phyloP scores from a whole-genome alignment of 2,888 invertebrate genomes.

The Troides helena region DNA sequence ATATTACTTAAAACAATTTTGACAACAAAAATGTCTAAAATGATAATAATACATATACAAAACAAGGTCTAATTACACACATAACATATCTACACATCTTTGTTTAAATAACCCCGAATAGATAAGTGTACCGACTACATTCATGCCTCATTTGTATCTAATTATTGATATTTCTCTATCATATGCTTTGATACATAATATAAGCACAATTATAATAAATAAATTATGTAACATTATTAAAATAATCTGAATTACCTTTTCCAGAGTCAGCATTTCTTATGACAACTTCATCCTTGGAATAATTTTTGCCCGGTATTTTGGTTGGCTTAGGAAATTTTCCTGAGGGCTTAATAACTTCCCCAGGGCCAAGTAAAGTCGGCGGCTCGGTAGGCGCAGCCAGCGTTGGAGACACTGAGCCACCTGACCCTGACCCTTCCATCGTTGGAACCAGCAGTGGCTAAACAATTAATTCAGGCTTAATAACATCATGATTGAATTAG shows the following conservation, averaged over 20 bases:
- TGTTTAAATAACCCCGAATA: slow-evolving; percentile 46
- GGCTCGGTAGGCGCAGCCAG: slow-evolving; percentile 79
- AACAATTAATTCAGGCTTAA: slow-evolving; percentile 11
- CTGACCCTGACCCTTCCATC: slow-evolving; percentile 75
- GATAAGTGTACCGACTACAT: slow-evolving; percentile 49
- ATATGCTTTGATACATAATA: slow-evolving; percentile 14
- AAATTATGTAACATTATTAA: slow-evolving; percentile 3
- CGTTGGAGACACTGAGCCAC: slow-evolving; percentile 78
- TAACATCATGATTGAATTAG: not conserved
- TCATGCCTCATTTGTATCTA: slow-evolving; percentile 49
- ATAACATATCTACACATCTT: slow-evolving; percentile 41
- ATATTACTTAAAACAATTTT: not conserved
- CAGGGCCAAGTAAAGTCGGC: slow-evolving; percentile 85
- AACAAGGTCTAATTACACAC: slow-evolving; percentile 17
- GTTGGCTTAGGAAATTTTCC: slow-evolving; percentile 94
- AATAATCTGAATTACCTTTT: slow-evolving; percentile 84
- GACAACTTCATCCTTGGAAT: slow-evolving; percentile 96
- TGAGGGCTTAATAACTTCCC: slow-evolving; percentile 92
- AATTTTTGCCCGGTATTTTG: slow-evolving; percentile 94
- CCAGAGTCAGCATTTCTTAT: slow-evolving; percentile 97
- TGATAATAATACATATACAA: not conserved
- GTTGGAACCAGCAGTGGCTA: slow-evolving; percentile 75
- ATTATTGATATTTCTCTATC: slow-evolving; percentile 2
- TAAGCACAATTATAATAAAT: slow-evolving; percentile 17
- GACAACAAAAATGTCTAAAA: not conserved